A percentile compares a stretch with the other conserved stretches of the same genome.
These are phyloP conservation scores for Netelia virgata DNA, from an alignment of 2,888 invertebrate species.

Conservation along the genomic window DNA sequence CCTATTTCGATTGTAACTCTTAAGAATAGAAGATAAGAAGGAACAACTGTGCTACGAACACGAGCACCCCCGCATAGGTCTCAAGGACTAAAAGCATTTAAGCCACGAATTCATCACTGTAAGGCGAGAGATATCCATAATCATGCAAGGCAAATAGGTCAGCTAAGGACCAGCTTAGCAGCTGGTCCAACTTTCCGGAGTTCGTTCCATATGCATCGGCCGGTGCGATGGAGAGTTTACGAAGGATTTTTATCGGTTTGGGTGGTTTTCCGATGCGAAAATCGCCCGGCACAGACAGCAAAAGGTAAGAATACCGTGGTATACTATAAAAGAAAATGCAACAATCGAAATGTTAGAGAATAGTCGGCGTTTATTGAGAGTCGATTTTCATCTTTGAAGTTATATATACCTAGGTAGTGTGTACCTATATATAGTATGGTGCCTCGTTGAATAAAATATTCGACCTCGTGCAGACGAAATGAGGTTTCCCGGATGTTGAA, in stretches of 20 bases:
- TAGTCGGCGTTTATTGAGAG: conserved; percentile 63
- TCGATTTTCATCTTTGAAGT: conserved; percentile 57
- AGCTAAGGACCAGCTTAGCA: too few relatives aligned
- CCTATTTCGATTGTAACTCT: too few relatives aligned
- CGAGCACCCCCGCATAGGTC: too few relatives aligned
- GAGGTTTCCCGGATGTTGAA: conserved; percentile 57
- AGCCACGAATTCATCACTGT: too few relatives aligned
- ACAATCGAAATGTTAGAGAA: conserved; percentile 63
- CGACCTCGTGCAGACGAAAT: conserved; percentile 48
- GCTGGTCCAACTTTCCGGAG: neutral
- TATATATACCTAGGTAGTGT: conserved; percentile 13
- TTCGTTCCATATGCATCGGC: neutral
- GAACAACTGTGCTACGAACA: too few relatives aligned
- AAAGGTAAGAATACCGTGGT: conserved; percentile 12
- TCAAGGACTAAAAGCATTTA: too few relatives aligned
- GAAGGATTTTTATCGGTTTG: conserved; percentile 53
- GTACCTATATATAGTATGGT: conserved; percentile 12
- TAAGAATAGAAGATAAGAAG: too few relatives aligned
- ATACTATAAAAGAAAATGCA: conserved; percentile 28
- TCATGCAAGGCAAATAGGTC: too few relatives aligned
- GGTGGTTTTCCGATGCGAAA: conserved; percentile 15
- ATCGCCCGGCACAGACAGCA: conserved; percentile 16
- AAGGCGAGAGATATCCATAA: too few relatives aligned
- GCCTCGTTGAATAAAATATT: conserved; percentile 67
- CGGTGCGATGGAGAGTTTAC: conserved; percentile 23